Percentiles rank a stretch among this genome's conserved stretches.
Evolutionary conservation across 2,888 invertebrate genomes (phyloP).

Genomic region (Ephialtes manifestator): DNA sequence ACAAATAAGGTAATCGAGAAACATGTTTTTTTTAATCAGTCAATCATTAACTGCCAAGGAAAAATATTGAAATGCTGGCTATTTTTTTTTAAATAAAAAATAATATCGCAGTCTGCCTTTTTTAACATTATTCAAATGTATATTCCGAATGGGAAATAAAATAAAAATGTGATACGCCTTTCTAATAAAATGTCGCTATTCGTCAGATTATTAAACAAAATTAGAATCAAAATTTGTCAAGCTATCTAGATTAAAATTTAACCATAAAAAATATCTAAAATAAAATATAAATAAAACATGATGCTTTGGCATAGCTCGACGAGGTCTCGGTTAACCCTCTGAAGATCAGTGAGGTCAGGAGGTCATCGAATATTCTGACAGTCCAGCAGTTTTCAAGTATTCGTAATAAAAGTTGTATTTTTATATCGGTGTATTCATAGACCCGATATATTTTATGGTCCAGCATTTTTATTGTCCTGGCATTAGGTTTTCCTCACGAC

Average conservation of each 20-base stretch:
- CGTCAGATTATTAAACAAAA: too few species aligned
- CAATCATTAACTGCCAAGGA: too few species aligned
- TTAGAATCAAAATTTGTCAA: neutral
- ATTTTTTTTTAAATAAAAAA: too few species aligned
- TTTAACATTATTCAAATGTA: too few species aligned
- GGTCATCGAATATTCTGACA: neutral
- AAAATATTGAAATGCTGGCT: too few species aligned
- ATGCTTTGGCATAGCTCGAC: neutral
- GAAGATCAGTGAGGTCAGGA: neutral
- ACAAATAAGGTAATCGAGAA: too few species aligned
- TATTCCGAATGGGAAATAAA: too few species aligned
- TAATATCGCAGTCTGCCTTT: too few species aligned
- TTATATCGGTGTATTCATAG: neutral
- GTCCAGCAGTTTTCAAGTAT: neutral
- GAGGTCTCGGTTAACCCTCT: neutral
- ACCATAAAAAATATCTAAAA: neutral
- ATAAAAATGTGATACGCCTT: too few species aligned
- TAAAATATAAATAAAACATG: neutral
- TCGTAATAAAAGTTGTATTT: constrained; percentile 3
- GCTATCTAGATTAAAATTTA: neutral
- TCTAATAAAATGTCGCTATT: too few species aligned
- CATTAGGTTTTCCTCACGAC: neutral
- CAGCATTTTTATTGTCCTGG: neutral
- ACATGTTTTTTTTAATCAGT: too few species aligned
- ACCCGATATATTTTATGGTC: neutral